phyloP scores from a whole-genome alignment of 2,797 vertebrate species.

The Pantherophis vulpinus region DNA sequence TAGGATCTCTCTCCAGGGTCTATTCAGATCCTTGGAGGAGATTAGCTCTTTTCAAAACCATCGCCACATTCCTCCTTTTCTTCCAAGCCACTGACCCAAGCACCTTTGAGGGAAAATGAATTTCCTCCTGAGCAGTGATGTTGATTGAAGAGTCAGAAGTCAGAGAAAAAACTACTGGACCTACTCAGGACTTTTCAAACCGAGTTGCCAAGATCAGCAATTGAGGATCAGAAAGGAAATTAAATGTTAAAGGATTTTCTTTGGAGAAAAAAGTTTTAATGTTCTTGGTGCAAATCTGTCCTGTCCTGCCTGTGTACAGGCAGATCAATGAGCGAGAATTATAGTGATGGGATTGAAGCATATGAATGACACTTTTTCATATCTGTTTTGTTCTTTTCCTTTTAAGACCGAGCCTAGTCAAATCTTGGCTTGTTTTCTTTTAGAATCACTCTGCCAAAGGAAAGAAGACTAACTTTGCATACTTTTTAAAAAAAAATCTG shows the following conservation, averaged over 20 bases:
- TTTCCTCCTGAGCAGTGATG: not conserved
- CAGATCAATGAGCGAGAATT: no score
- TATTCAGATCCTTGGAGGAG: no score
- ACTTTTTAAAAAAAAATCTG: slow-evolving; percentile 55
- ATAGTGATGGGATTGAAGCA: not conserved
- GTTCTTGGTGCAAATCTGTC: not conserved
- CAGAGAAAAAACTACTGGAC: not conserved
- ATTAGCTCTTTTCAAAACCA: not conserved
- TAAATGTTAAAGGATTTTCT: not conserved
- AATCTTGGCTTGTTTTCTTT: not conserved
- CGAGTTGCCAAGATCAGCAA: not conserved
- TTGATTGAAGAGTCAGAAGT: not conserved
- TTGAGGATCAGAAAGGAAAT: not conserved
- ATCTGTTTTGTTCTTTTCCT: not conserved
- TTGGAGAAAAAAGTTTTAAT: not conserved
- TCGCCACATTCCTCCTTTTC: not conserved
- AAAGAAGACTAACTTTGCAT: not conserved
- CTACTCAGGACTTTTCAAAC: not conserved
- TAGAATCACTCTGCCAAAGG: not conserved
- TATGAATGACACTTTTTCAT: not conserved
- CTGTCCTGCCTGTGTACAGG: not conserved
- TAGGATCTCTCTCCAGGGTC: not conserved
- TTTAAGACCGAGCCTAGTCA: not conserved
- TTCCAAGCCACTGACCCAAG: not conserved
- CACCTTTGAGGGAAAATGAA: not conserved